phyloP scores from a whole-genome alignment of 2,888 invertebrate genomes.

The Sarcophaga subvicina region DNA sequence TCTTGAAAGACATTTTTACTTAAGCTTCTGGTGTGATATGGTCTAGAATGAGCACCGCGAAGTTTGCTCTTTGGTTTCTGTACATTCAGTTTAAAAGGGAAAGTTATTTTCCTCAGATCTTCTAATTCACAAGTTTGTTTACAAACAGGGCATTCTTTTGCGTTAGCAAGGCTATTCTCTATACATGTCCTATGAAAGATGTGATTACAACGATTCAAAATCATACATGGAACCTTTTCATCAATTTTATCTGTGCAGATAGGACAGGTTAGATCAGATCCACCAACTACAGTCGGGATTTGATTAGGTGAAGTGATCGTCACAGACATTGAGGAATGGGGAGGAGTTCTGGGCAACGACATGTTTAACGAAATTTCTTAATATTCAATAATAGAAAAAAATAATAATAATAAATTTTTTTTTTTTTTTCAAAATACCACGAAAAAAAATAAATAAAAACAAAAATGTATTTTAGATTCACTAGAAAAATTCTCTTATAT shows the following conservation, averaged over 20 bases:
- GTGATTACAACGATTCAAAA: slow-evolving; percentile 8
- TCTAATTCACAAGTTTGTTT: slow-evolving; percentile 13
- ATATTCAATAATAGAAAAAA: background rate
- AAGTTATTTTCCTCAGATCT: slow-evolving; percentile 11
- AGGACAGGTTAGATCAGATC: background rate
- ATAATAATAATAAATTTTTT: background rate
- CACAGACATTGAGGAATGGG: background rate
- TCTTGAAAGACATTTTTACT: too few species aligned
- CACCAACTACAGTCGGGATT: background rate
- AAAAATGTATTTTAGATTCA: background rate
- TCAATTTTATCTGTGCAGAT: slow-evolving; percentile 1
- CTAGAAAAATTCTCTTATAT: background rate
- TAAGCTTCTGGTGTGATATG: background rate
- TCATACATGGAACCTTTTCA: slow-evolving; percentile 19
- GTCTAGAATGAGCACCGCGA: background rate
- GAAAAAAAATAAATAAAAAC: background rate
- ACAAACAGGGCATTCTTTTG: slow-evolving; percentile 16
- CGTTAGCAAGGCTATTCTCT: background rate
- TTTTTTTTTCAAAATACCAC: background rate
- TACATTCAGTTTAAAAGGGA: background rate
- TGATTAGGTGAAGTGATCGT: background rate
- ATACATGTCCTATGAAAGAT: slow-evolving; percentile 30
- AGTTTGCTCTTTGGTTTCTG: background rate
- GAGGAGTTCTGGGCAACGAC: background rate
- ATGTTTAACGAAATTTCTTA: background rate